Percentiles rank a stretch among this genome's conserved stretches.
These are phyloP conservation scores for Geophilus truncorum DNA, from an alignment of 2,888 invertebrate species.

Conservation along the genomic window DNA sequence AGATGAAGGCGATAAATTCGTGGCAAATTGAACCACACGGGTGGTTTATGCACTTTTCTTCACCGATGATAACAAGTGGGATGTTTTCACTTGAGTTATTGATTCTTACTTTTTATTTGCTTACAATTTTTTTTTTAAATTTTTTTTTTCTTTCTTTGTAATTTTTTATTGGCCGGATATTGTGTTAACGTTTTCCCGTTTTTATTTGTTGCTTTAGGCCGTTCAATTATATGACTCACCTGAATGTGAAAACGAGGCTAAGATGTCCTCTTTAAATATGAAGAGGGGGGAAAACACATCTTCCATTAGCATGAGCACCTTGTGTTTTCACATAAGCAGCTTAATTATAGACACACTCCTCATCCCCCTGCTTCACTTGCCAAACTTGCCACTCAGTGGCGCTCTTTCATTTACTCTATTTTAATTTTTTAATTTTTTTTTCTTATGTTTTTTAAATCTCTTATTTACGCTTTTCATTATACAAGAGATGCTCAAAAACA, in stretches of 20 bases:
- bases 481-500: neutral
- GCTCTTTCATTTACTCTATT: neutral
- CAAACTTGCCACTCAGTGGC: constrained; percentile 1
- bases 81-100: neutral
- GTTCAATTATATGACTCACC: neutral
- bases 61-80: neutral
- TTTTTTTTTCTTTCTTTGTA: neutral
- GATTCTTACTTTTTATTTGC: neutral
- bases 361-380: neutral
- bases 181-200: neutral
- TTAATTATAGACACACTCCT: constrained; percentile 10
- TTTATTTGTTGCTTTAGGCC: neutral
- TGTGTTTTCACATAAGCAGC: constrained; percentile 10
- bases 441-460: neutral
- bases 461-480: neutral
- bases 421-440: neutral
- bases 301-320: constrained; percentile 5
- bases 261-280: constrained; percentile 10
- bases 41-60: neutral
- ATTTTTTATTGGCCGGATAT: constrained; percentile 1
- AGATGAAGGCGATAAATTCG: neutral
- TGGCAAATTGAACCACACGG: neutral
- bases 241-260: neutral
- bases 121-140: neutral
- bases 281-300: neutral